Evolutionary conservation across 2,113 vertebrate species (phyloP).

Genomic region (Paraplagusia blochii): DNA sequence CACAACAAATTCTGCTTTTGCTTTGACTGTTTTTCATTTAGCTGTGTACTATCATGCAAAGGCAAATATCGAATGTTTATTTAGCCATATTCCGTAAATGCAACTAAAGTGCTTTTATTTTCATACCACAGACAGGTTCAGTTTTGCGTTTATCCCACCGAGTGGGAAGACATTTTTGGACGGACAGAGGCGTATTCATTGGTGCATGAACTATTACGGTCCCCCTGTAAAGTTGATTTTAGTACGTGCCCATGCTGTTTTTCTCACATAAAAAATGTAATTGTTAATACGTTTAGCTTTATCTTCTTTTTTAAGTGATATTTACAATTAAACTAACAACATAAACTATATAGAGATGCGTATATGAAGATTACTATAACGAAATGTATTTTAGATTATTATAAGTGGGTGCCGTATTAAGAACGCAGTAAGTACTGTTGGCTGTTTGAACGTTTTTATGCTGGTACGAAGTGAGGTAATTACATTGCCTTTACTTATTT

Average conservation of each 20-base stretch:
- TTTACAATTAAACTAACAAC: not conserved
- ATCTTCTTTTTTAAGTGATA: too few species aligned
- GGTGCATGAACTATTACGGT: slow-evolving; percentile 17
- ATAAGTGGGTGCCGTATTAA: slow-evolving; percentile 15
- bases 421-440: slow-evolving; percentile 27
- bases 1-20: not conserved
- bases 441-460: not conserved
- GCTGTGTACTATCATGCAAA: too few species aligned
- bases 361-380: not conserved
- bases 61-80: too few species aligned
- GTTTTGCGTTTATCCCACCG: not conserved
- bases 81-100: not conserved
- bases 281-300: too few species aligned
- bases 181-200: slow-evolving; percentile 50
- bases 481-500: not conserved
- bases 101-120: slow-evolving; percentile 18
- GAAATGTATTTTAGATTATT: slow-evolving; percentile 25
- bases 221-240: slow-evolving; percentile 10
- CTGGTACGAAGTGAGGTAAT: not conserved
- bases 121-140: not conserved
- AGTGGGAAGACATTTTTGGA: slow-evolving; percentile 52
- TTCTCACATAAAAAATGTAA: too few species aligned
- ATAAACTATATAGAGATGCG: not conserved
- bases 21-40: too few species aligned
- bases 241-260: too few species aligned